These are phyloP conservation scores for Pangasius macronema DNA, from an alignment of 2,797 vertebrate species.

Conservation along the genomic window DNA sequence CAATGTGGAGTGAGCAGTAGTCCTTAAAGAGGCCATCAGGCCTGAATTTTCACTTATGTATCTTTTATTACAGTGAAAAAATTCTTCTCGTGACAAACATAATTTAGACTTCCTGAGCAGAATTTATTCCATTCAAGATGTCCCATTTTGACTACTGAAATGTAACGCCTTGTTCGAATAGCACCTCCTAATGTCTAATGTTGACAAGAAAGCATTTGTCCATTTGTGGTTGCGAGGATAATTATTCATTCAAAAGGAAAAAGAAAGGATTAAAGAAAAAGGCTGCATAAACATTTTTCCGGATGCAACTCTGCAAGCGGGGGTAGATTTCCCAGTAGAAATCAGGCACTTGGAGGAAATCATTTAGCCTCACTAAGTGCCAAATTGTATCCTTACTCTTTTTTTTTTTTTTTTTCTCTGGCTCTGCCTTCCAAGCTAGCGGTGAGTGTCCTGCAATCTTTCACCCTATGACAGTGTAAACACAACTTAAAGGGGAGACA, in stretches of 20 bases:
- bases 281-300: slow-evolving; percentile 90
- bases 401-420: slow-evolving; percentile 64
- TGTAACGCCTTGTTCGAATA: not conserved
- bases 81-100: not conserved
- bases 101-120: not conserved
- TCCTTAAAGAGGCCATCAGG: not conserved
- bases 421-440: slow-evolving; percentile 85
- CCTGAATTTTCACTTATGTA: not conserved
- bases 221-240: slow-evolving; percentile 78
- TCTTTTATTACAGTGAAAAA: not conserved
- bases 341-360: slow-evolving; percentile 91
- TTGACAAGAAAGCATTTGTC: slow-evolving; percentile 1
- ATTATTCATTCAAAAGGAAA: slow-evolving; percentile 79
- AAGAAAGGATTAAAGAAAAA: slow-evolving; percentile 53
- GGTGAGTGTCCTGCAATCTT: slow-evolving; percentile 86
- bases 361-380: slow-evolving; percentile 90
- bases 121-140: not conserved
- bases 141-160: not conserved
- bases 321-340: slow-evolving; percentile 92
- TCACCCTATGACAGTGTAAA: slow-evolving; percentile 87
- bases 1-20: not conserved
- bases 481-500: slow-evolving; percentile 83
- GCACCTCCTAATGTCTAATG: not conserved
- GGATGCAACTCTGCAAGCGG: slow-evolving; percentile 89
- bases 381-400: slow-evolving; percentile 87